Evolutionary conservation across 2,113 vertebrate genomes (phyloP).

Genomic region (Takifugu flavidus): DNA sequence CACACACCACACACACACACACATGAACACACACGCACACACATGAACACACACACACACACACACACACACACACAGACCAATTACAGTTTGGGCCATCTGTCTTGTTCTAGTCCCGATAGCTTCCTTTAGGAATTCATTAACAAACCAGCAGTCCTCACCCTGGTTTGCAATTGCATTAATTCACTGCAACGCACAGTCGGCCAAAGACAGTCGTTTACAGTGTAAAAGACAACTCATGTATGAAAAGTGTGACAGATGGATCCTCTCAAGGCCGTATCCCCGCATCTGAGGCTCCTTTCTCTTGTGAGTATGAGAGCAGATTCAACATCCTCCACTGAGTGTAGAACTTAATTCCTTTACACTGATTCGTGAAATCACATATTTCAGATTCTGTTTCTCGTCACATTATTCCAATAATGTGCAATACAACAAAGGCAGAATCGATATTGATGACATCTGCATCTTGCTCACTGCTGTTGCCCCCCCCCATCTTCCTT

Average conservation of each 20-base stretch:
- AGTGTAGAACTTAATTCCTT: conserved; percentile 8
- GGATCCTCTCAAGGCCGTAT: conserved; percentile 20
- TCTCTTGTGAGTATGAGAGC: conserved; percentile 21
- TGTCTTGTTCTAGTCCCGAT: conserved; percentile 31
- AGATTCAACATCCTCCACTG: not conserved
- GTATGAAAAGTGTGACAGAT: conserved; percentile 48
- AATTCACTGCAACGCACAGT: conserved; percentile 10
- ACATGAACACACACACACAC: conserved; percentile 1
- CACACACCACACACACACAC: conserved; percentile 5
- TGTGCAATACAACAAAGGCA: not conserved
- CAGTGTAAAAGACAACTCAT: conserved; percentile 39
- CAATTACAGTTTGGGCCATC: conserved; percentile 51
- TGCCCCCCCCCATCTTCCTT: too few relatives aligned
- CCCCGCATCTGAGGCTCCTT: conserved; percentile 24
- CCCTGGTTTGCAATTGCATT: conserved; percentile 23
- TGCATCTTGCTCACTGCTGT: not conserved
- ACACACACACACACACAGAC: conserved; percentile 1
- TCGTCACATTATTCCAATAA: not conserved
- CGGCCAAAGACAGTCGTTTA: conserved; percentile 23
- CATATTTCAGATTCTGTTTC: not conserved
- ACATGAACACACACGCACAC: not conserved
- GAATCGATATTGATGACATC: not conserved
- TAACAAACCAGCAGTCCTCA: conserved; percentile 21
- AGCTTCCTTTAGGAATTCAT: conserved; percentile 47
- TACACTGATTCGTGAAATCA: conserved; percentile 9